phyloP scores from a whole-genome alignment of 2,113 vertebrate genomes.

The Burhinus bistriatus region DNA sequence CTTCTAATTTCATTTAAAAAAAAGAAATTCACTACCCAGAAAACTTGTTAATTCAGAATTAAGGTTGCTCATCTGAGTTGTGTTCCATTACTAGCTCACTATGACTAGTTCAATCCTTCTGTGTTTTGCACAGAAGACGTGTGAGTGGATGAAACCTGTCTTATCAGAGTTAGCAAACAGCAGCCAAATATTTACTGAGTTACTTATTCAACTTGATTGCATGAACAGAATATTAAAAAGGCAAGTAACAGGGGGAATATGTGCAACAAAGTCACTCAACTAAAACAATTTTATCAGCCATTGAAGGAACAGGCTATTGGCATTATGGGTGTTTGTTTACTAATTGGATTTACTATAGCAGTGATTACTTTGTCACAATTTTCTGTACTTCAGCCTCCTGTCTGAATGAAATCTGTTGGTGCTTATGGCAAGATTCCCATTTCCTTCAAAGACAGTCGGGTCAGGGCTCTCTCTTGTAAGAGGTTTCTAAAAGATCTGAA shows the following conservation, averaged over 20 bases:
- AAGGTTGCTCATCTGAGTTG: neutral
- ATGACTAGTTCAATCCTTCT: neutral
- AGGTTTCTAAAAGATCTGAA: neutral
- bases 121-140: neutral
- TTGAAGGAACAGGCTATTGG: neutral
- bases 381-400: neutral
- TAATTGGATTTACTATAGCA: slow-evolving; percentile 23
- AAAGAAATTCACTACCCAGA: neutral
- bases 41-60: neutral
- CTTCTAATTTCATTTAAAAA: neutral
- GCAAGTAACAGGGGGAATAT: neutral
- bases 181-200: slow-evolving; percentile 14
- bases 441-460: neutral
- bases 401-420: neutral
- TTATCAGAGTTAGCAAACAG: neutral
- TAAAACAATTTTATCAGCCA: neutral
- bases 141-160: neutral
- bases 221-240: slow-evolving; percentile 29
- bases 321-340: neutral
- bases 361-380: neutral
- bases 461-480: neutral
- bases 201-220: neutral
- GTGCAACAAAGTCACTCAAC: neutral
- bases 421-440: neutral
- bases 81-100: neutral